Conservation (phyloP, 2,888 invertebrate species). For the Sphecodes monilicornis region DNA sequence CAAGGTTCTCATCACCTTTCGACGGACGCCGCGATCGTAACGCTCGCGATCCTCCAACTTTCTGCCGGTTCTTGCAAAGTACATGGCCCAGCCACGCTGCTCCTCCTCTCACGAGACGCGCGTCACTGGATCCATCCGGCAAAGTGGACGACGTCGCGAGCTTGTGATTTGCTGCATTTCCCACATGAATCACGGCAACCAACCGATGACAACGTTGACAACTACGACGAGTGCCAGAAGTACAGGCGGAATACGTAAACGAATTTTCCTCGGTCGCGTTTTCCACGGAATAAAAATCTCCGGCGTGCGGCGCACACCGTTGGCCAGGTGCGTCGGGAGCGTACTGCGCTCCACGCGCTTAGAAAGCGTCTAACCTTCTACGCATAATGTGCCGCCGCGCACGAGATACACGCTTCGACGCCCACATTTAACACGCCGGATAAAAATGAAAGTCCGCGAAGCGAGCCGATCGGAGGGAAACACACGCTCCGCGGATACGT, state of each 20-base stretch:
- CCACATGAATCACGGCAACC: too few relatives aligned
- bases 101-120: not conserved
- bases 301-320: not conserved
- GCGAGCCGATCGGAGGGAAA: not conserved
- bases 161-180: conserved; percentile 3
- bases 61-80: conserved; percentile 6
- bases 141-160: conserved; percentile 7
- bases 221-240: not conserved
- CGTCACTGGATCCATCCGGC: conserved; percentile 2
- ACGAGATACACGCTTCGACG: conserved; percentile 13
- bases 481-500: conserved; percentile 6
- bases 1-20: conserved; percentile 22
- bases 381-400: conserved; percentile 33
- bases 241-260: not conserved
- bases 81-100: not conserved
- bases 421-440: conserved; percentile 27
- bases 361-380: conserved; percentile 63
- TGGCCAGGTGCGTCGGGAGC: conserved; percentile 38
- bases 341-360: conserved; percentile 56
- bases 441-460: conserved; percentile 40
- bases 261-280: not conserved
- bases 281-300: not conserved
- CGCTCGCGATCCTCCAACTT: conserved; percentile 10
- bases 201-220: not conserved
- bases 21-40: conserved; percentile 12